phyloP scores from a whole-genome alignment of 2,888 invertebrate species.

The Orthosia gothica region DNA sequence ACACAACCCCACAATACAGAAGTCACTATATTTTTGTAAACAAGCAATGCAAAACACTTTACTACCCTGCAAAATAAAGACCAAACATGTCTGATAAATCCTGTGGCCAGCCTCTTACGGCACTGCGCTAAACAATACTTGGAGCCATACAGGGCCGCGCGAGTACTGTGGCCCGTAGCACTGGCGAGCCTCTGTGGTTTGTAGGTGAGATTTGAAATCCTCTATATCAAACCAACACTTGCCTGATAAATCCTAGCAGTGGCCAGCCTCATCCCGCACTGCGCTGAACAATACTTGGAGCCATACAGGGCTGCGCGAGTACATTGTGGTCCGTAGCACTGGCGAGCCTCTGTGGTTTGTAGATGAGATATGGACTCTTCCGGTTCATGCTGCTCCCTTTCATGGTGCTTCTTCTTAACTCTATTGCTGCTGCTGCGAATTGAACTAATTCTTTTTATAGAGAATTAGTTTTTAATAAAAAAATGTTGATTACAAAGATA shows the following conservation, averaged over 20 bases:
- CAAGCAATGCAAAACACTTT: no score
- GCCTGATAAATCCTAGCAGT: constrained; percentile 96
- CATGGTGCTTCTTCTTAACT: constrained; percentile 87
- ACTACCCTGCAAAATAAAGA: not conserved
- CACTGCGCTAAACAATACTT: constrained; percentile 99
- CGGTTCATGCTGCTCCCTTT: constrained; percentile 83
- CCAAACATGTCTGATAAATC: constrained; percentile 93
- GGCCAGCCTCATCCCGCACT: constrained; percentile 97
- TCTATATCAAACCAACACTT: constrained; percentile 32
- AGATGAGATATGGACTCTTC: constrained; percentile 88
- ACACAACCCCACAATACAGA: no score
- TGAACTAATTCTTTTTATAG: not conserved
- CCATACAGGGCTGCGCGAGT: constrained; percentile 94
- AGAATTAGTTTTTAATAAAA: not conserved
- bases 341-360: constrained; percentile 93
- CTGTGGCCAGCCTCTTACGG: constrained; percentile 97
- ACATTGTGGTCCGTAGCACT: constrained; percentile 98
- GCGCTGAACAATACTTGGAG: constrained; percentile 98
- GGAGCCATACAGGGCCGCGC: constrained; percentile 94
- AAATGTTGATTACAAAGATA: not conserved
- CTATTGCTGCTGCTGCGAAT: constrained; percentile 77
- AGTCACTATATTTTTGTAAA: no score
- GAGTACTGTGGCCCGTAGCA: constrained; percentile 93
- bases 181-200: constrained; percentile 92
- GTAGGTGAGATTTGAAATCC: constrained; percentile 50